Evolutionary conservation across 2,888 invertebrate species (phyloP), one percentile per base, ranked within the genome.

Genomic region (Agrenia bidenticulata): DNA sequence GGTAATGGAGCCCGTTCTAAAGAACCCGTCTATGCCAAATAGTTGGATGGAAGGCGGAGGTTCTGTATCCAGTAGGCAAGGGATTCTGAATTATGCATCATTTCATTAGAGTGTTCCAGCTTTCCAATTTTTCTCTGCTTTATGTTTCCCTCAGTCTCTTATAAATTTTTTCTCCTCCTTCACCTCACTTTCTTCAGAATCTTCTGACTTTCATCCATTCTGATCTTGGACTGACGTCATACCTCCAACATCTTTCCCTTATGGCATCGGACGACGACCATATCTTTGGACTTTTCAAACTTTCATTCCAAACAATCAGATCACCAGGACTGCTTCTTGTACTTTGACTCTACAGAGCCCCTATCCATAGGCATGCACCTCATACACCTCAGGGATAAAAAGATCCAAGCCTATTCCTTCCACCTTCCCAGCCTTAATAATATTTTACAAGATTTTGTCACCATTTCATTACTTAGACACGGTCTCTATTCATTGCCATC

Each of bases 1-100:
- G 62, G 62, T 61, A 61, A 62, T 63, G 64, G 64, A 64, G 50
- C 45, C 50, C 50, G 49, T 61, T 61, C 61, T 63, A 61, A 57
- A 53, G 45, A 55, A 42, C 26, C 63, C 37, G 26, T n/a, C 58
- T 15, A 53, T 27, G 21, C 61, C 61, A 49, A 42, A 49, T 32
- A 2, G 51, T 13, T 53, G 41, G 4, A 24, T 21, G 23, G n/a
- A 23, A 39, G 39, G n/a, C 23, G 53, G 15, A 41, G 17, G 61
- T 39, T n/a, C 26, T 13, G 15, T 21, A 4, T 32, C 11, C 32
- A 45, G n/a, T 41, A 45, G 41, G 59, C 23, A 63, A 58, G 68
- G 66, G 63, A 66, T 68, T 70, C 63, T 76, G 73, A 76, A 76
- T 76, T 74, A 76, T 76, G 69, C 72, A 76, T 76, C 73, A 76